These are phyloP conservation scores for Sebastes fasciatus DNA, from an alignment of 2,113 vertebrate species.

Conservation along the genomic window DNA sequence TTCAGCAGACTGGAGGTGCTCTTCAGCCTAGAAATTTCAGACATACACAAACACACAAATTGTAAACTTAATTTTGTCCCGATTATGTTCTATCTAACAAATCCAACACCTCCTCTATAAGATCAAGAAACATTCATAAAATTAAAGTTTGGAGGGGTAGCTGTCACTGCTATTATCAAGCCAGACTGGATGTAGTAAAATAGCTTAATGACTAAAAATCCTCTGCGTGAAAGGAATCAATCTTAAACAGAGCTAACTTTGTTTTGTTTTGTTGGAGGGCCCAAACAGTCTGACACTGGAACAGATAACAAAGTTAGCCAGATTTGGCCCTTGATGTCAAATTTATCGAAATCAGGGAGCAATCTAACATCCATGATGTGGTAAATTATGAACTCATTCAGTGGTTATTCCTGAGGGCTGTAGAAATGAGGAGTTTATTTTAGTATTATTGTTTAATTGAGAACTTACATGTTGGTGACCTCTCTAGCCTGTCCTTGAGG, in stretches of 20 bases:
- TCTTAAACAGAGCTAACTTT: background rate
- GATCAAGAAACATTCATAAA: no score
- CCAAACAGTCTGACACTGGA: background rate
- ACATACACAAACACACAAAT: slow-evolving; percentile 27
- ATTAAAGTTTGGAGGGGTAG: background rate
- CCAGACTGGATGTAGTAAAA: background rate
- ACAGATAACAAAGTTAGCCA: background rate
- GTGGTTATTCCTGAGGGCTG: no score
- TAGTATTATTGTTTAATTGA: no score
- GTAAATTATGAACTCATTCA: no score
- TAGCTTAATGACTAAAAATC: background rate
- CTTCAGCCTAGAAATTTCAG: slow-evolving; percentile 86
- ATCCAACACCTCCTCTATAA: no score
- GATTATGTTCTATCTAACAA: no score
- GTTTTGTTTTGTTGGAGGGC: background rate
- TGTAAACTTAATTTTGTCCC: background rate
- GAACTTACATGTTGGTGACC: slow-evolving; percentile 92
- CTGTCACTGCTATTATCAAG: background rate
- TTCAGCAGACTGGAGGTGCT: slow-evolving; percentile 89
- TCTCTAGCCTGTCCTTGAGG: slow-evolving; percentile 88
- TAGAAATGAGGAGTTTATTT: no score
- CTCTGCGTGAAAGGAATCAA: background rate
- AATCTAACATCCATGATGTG: no score
- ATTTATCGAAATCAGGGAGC: no score
- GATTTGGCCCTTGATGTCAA: no score